Conservation (phyloP, 1,140 invertebrate species). For the Panagrolaimus sp. region DNA sequence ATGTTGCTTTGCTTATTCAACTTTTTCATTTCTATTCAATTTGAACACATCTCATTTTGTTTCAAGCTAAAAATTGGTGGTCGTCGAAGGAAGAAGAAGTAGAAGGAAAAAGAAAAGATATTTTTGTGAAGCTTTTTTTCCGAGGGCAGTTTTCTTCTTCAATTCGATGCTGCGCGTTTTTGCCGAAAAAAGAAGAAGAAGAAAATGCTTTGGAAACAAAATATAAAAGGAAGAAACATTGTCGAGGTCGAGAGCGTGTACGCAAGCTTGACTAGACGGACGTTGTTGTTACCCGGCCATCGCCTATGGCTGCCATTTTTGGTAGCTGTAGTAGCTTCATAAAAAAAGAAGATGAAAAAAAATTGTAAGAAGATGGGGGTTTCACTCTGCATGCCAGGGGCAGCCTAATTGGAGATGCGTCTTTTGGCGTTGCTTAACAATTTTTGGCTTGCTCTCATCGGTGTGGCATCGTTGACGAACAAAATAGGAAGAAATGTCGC, state of each 20-base stretch:
- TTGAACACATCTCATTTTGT: slow-evolving; percentile 15
- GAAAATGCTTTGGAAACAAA: not conserved
- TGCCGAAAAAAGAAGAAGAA: not conserved
- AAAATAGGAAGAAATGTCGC: too few relatives aligned
- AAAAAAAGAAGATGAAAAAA: too few relatives aligned
- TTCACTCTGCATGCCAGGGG: not conserved
- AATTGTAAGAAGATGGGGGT: slow-evolving; percentile 9
- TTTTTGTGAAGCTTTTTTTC: slow-evolving; percentile 8
- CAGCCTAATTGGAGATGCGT: slow-evolving; percentile 6
- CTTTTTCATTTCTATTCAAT: slow-evolving; percentile 16
- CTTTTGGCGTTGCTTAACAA: slow-evolving; percentile 7
- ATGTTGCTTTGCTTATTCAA: too few relatives aligned
- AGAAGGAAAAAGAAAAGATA: not conserved
- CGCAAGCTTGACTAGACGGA: slow-evolving; percentile 6
- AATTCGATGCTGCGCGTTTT: slow-evolving; percentile 9
- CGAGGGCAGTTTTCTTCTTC: slow-evolving; percentile 1
- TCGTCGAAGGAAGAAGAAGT: not conserved
- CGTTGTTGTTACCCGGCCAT: not conserved
- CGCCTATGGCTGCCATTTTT: not conserved
- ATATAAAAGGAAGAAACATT: too few relatives aligned
- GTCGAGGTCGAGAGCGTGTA: too few relatives aligned
- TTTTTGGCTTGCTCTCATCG: not conserved
- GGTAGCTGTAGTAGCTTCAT: not conserved
- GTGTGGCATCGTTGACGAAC: too few relatives aligned
- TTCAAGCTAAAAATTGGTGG: slow-evolving; percentile 3